Conservation (phyloP, 2,797 vertebrate genomes). For the Paratrypauchen microcephalus region DNA sequence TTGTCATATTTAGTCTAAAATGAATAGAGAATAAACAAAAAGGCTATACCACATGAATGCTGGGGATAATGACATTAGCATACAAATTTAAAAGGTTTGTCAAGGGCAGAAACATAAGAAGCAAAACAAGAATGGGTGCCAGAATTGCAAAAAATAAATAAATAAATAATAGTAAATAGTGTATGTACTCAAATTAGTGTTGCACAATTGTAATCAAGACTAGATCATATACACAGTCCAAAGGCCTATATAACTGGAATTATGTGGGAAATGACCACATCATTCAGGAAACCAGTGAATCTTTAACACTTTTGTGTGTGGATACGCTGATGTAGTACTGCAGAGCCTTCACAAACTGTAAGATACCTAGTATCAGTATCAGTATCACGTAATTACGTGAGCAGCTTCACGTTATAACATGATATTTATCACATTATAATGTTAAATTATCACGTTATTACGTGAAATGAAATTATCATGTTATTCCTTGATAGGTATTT, state of each 20-base stretch:
- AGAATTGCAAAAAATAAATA: constrained; percentile 12
- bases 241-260: background rate
- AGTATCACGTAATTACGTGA: too few species aligned
- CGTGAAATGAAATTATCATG: too few species aligned
- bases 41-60: constrained; percentile 49
- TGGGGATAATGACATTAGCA: constrained; percentile 56
- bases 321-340: background rate
- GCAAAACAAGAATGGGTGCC: constrained; percentile 36
- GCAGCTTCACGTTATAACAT: too few species aligned
- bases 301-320: background rate
- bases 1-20: constrained; percentile 70
- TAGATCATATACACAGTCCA: background rate
- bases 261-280: background rate
- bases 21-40: constrained; percentile 69
- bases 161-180: background rate
- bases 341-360: too few species aligned
- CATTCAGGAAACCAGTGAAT: background rate
- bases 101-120: constrained; percentile 45
- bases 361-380: too few species aligned
- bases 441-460: too few species aligned
- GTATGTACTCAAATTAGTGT: background rate
- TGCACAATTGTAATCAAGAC: background rate
- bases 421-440: too few species aligned
- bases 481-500: too few species aligned
- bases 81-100: constrained; percentile 52